Evolutionary conservation across 2,113 vertebrate genomes (phyloP), one percentile per base, ranked within the genome.

Genomic region (Bujurquina vittata): DNA sequence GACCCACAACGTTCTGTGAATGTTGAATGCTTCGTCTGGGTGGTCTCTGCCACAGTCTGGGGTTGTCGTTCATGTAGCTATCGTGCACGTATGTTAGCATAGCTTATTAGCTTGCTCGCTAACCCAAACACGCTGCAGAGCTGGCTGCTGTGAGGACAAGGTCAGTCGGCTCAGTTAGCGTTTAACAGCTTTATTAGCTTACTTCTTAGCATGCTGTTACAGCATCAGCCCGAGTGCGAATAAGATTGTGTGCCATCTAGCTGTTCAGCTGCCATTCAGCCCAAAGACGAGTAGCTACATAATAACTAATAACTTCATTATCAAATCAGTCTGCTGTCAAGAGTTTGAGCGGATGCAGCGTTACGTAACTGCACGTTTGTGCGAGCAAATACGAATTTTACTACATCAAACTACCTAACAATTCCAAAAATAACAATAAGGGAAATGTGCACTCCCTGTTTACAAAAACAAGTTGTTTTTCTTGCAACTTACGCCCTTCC

Each of bases 61-160:
- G 4, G 7, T 5, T 31, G 3, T 59, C 58, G 7, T 37, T 23
- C 4, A 2, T 73, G 20, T 26, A 43, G 57, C 65, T 15, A 31
- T 2, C 43, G 7, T 78, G 79, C 84, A 56, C 2, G 35, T 37
- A 37, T 37, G 83, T 82, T 92, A 92, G 93, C 93, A 74, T 91
- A 88, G 89, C 92, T 7, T 1, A 20, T 84, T 92, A 94, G 92
- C 92, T 73, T 54, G 35, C 20, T n/a, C 10, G 89, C 87, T 93
- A 90, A 90, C 77, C n/a, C 61, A 80, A 89, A 89, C 91, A 87
- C 77, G 82, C 80, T 31, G 85, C 90, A 67, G 77, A 59, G 35
- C 86, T 52, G 80, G 23, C 52, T 60, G 23, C 2, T 57, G 40
- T 43, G 67, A 79, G 75, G 89, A 91, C 94, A 94, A 94, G 94